Evolutionary conservation across 2,113 vertebrate species (phyloP).

Genomic region (Pterocles burchelli): DNA sequence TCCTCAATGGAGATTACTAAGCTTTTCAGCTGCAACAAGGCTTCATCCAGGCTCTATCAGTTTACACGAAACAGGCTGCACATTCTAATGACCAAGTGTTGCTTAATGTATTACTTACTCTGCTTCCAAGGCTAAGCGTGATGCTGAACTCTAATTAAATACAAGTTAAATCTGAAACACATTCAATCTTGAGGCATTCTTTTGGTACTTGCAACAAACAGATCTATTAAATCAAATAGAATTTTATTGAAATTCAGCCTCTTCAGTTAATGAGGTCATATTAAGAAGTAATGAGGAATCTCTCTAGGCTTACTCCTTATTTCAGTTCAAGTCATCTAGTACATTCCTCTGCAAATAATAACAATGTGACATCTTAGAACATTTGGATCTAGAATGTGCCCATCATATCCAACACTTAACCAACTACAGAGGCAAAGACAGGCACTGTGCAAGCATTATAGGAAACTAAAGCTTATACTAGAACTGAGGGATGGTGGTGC

Average conservation of each 20-base stretch:
- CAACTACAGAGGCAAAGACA: background rate
- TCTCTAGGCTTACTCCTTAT: background rate
- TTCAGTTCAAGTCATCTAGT: background rate
- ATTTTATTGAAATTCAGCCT: background rate
- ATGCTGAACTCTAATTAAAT: background rate
- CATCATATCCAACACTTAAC: background rate
- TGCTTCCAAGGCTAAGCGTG: background rate
- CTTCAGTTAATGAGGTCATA: background rate
- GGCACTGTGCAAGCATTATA: background rate
- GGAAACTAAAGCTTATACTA: background rate
- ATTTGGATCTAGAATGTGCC: background rate
- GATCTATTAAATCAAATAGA: background rate
- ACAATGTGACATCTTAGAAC: background rate
- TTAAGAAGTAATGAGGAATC: background rate
- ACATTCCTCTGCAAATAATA: background rate
- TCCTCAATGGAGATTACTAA: background rate
- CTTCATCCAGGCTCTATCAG: background rate
- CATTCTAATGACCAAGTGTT: background rate
- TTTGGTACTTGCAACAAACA: background rate
- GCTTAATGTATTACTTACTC: background rate
- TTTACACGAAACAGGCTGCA: background rate
- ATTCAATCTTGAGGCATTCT: background rate
- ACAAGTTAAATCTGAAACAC: background rate
- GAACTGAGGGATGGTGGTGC: background rate
- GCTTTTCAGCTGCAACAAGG: background rate